Evolutionary conservation across 2,888 invertebrate species (phyloP).

Genomic region (Drosophila rubida): DNA sequence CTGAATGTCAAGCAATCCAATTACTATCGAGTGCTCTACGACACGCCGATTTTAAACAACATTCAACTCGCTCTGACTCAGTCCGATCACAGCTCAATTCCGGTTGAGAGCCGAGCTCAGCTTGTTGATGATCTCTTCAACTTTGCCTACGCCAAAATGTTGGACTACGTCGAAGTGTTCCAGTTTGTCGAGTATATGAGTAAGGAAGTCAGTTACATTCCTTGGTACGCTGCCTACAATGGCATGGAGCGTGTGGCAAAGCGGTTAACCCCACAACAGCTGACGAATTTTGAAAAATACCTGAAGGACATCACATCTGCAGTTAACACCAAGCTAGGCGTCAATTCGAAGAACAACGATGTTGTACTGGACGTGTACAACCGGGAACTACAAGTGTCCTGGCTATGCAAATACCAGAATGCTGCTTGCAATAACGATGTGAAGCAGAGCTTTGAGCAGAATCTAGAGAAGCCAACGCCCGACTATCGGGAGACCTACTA

Average conservation of each 20-base stretch:
- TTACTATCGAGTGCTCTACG: conserved; percentile 89
- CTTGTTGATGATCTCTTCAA: conserved; percentile 90
- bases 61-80: conserved; percentile 57
- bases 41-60: conserved; percentile 86
- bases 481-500: conserved; percentile 75
- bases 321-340: conserved; percentile 86
- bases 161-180: conserved; percentile 85
- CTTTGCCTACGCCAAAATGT: conserved; percentile 86
- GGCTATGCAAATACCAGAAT: conserved; percentile 88
- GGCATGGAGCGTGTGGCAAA: conserved; percentile 44
- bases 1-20: conserved; percentile 80
- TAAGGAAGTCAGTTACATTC: conserved; percentile 89
- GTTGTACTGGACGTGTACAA: conserved; percentile 87
- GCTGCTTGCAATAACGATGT: conserved; percentile 86
- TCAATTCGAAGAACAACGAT: conserved; percentile 81
- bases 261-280: conserved; percentile 53
- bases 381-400: conserved; percentile 86
- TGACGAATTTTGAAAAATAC: conserved; percentile 77
- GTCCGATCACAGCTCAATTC: conserved; percentile 61
- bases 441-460: conserved; percentile 21
- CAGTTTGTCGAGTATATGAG: conserved; percentile 89
- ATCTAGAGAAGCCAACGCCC: conserved; percentile 39
- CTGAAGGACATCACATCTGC: conserved; percentile 85
- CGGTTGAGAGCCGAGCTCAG: conserved; percentile 89
- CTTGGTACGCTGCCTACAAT: conserved; percentile 89